A percentile compares a stretch with the other conserved stretches of the same genome.
phyloP scores from a whole-genome alignment of 1,140 invertebrate genomes.

The Agraylea sexmaculata region DNA sequence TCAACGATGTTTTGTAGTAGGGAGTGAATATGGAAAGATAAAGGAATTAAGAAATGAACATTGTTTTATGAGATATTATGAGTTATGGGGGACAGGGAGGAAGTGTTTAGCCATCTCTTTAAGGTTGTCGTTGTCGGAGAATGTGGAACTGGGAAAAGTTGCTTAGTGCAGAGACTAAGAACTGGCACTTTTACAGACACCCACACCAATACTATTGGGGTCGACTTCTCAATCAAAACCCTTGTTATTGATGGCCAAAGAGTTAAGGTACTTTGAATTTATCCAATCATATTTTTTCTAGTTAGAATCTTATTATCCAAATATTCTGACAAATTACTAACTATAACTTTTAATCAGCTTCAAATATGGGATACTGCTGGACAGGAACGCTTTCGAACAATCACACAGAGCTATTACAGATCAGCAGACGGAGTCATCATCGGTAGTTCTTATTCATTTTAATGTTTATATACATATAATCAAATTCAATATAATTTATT shows the following conservation, averaged over 20 bases:
- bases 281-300: slow-evolving; percentile 7
- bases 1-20: too few species aligned
- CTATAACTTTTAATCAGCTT: slow-evolving; percentile 43
- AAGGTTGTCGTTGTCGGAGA: slow-evolving; percentile 78
- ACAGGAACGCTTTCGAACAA: slow-evolving; percentile 84
- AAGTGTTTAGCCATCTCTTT: slow-evolving; percentile 68
- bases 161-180: slow-evolving; percentile 84
- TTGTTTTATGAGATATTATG: too few species aligned
- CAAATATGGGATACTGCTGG: slow-evolving; percentile 94
- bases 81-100: too few species aligned
- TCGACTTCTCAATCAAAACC: slow-evolving; percentile 96
- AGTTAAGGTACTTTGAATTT: slow-evolving; percentile 59
- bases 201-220: slow-evolving; percentile 89
- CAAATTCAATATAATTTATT: slow-evolving; percentile 1
- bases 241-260: slow-evolving; percentile 82
- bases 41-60: too few species aligned
- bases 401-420: slow-evolving; percentile 89
- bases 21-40: too few species aligned
- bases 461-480: too few species aligned
- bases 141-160: slow-evolving; percentile 75
- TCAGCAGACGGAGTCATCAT: slow-evolving; percentile 85
- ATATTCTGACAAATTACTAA: slow-evolving; percentile 4
- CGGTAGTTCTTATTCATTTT: slow-evolving; percentile 44
- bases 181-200: slow-evolving; percentile 86
- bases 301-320: slow-evolving; percentile 3